Base-by-base conservation (phyloP, 2,113 vertebrate genomes). In the Dicrurus megarhynchus region DNA sequence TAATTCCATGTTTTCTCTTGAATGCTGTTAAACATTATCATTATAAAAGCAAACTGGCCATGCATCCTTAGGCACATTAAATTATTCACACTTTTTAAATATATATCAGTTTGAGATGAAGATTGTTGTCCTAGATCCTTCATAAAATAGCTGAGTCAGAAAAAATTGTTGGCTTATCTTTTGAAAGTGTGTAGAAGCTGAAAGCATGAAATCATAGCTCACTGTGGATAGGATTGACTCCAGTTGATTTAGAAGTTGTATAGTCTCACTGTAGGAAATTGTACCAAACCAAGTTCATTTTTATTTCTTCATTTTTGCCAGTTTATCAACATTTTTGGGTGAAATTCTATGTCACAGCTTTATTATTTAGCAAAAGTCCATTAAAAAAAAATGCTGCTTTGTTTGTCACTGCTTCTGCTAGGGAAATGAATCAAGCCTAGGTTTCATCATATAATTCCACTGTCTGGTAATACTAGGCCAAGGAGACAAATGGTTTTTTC, bases 1-100 rank as follows among this genome's bases (percentile, higher is more conserved):
- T 94, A 96, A 96, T 86, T 77, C 87, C 53, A 14, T 96, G 93
- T 95, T 96, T 95, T 90, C 68, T 96, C 87, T 94, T 79, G 82
- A 88, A 92, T 18, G 3, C 1, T 3, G 64, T 68, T 92, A 53
- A 94, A 88, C 41, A 64, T 85, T 59, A 86, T 56, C 64, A 37
- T 90, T 96, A 39, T 49, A 78, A 93, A 95, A 97, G 93, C 88
- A 93, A 97, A 94, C 71, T 70, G 76, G 37, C 75, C 59, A 77
- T 77, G 52, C 90, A 94, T 95, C 93, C 90, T 94, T 79, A 92
- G 82, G 71, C 90, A 88, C 47, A 80, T 91, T 86, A 88, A 35
- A 44, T 16, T 73, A 59, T 70, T 92, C 64, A 95, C 13, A 68
- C 68, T 92, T 84, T 32, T 77, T 7, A 80, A 88, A 83, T 92